Evolutionary conservation across 1,140 invertebrate species (phyloP).

Genomic region (Drosophila dunni): DNA sequence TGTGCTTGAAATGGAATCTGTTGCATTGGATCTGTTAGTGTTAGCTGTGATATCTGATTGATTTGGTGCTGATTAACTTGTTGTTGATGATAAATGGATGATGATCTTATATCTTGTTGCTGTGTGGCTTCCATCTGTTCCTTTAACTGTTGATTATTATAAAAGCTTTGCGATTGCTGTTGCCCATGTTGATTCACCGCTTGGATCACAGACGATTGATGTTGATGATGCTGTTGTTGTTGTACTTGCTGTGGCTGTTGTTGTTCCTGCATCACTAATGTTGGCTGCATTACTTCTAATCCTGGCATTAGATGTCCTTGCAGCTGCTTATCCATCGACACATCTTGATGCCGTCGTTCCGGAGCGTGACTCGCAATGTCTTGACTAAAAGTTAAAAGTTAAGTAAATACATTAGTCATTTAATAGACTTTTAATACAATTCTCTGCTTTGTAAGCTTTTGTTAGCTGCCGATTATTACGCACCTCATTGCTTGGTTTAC

Average conservation of each 20-base stretch:
- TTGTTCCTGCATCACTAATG: constrained; percentile 6
- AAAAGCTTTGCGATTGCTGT: constrained; percentile 37
- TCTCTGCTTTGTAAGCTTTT: no score
- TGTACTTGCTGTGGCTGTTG: constrained; percentile 6
- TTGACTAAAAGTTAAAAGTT: constrained; percentile 6
- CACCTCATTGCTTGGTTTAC: constrained; percentile 42
- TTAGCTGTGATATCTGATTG: not conserved
- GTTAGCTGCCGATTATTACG: not conserved
- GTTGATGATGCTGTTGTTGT: not conserved
- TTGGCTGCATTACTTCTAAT: not conserved
- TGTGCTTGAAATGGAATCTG: constrained; percentile 15
- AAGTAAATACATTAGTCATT: not conserved
- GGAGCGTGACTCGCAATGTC: not conserved
- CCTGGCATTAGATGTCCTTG: constrained; percentile 16
- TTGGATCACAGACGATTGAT: constrained; percentile 37
- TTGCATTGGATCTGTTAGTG: constrained; percentile 5
- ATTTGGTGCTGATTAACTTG: not conserved
- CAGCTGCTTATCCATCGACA: constrained; percentile 12
- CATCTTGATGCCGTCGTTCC: constrained; percentile 8
- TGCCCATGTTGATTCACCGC: constrained; percentile 36
- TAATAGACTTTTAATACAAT: no score
- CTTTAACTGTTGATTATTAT: constrained; percentile 19
- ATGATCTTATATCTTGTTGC: not conserved
- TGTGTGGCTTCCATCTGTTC: constrained; percentile 18
- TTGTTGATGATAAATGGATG: constrained; percentile 27